Evolutionary conservation across 2,797 vertebrate species (phyloP).

Genomic region (Micromesistius poutassou): DNA sequence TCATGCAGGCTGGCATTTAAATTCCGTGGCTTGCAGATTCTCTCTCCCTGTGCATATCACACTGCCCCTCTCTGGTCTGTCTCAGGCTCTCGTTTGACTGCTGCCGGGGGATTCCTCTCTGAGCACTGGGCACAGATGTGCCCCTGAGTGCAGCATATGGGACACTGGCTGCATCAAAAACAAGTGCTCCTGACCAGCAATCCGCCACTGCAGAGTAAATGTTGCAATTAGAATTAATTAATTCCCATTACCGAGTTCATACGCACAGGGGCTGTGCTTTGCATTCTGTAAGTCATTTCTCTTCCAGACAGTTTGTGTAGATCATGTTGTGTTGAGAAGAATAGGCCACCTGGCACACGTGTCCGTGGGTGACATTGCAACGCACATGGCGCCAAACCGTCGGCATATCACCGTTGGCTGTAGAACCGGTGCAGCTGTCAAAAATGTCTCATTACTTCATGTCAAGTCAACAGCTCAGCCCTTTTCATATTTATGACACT

Average conservation of each 20-base stretch:
- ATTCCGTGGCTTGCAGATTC: constrained; percentile 29
- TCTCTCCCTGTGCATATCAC: background rate
- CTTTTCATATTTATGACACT: constrained; percentile 64
- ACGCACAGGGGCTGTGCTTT: too few species aligned
- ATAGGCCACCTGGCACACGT: constrained; percentile 20
- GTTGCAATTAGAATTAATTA: constrained; percentile 69
- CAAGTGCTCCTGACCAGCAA: constrained; percentile 39
- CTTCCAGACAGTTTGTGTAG: background rate
- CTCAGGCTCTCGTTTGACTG: constrained; percentile 38
- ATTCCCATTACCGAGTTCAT: constrained; percentile 34
- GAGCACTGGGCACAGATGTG: constrained; percentile 64
- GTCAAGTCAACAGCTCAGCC: constrained; percentile 61
- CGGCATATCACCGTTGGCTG: constrained; percentile 48
- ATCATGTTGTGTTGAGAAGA: background rate
- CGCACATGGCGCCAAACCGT: constrained; percentile 47
- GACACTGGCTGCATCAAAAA: constrained; percentile 56
- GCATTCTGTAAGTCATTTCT: too few species aligned
- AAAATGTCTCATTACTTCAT: constrained; percentile 59
- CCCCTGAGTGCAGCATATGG: constrained; percentile 60
- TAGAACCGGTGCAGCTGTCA: constrained; percentile 61
- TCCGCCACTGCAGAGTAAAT: constrained; percentile 40
- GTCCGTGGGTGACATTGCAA: constrained; percentile 22
- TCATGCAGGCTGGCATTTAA: constrained; percentile 60
- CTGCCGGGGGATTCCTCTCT: constrained; percentile 51
- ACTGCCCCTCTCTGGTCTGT: constrained; percentile 12